Evolutionary conservation across 1,140 invertebrate genomes (phyloP).

Genomic region (Carcinoscorpius rotundicauda): DNA sequence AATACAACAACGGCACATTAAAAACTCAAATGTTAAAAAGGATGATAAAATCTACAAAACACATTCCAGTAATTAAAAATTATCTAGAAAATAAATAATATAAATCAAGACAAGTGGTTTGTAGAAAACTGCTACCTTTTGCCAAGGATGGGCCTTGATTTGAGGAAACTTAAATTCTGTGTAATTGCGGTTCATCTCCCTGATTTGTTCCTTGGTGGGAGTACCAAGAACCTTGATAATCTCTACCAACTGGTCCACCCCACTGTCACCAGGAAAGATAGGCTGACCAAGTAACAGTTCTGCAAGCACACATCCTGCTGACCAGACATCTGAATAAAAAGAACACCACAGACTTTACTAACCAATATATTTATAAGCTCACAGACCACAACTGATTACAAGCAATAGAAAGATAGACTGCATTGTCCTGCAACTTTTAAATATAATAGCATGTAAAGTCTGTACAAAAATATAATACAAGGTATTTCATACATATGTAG

Average conservation of each 20-base stretch:
- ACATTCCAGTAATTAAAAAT: not conserved
- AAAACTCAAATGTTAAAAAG: not conserved
- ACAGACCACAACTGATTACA: too few species aligned
- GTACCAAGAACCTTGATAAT: constrained; percentile 99
- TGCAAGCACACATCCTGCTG: constrained; percentile 94
- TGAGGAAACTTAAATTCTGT: constrained; percentile 99
- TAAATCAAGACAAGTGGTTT: too few species aligned
- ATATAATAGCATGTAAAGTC: too few species aligned
- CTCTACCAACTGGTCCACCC: constrained; percentile 98
- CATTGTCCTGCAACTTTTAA: too few species aligned
- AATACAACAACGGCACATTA: not conserved
- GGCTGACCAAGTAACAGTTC: constrained; percentile 94
- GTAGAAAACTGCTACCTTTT: constrained; percentile 58
- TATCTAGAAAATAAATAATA: not conserved
- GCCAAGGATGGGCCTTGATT: constrained; percentile 99
- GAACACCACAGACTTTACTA: not conserved
- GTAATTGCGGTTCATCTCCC: constrained; percentile 99
- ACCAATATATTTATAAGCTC: too few species aligned
- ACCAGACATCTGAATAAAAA: constrained; percentile 79
- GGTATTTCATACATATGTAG: too few species aligned
- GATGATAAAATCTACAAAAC: not conserved
- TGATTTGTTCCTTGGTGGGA: constrained; percentile 95
- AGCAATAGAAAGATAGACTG: too few species aligned
- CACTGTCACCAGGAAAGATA: constrained; percentile 97
- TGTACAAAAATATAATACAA: too few species aligned